Percentiles rank a stretch among this genome's conserved stretches.
These are phyloP conservation scores for Anguilla obscura DNA, from an alignment of 2,797 vertebrate genomes.

Conservation along the genomic window DNA sequence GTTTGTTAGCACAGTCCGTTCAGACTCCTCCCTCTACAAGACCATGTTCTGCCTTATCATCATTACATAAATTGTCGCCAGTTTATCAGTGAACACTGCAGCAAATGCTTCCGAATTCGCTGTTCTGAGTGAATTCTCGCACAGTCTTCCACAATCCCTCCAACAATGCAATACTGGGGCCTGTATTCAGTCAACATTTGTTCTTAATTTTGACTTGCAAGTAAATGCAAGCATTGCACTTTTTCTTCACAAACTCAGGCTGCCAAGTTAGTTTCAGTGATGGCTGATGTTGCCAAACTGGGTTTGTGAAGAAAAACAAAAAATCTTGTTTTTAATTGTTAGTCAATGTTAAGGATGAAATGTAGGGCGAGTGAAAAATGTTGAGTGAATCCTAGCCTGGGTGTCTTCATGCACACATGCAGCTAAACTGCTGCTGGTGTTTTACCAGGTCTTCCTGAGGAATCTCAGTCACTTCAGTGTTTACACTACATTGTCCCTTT, in stretches of 20 bases:
- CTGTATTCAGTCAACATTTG: neutral
- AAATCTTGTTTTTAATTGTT: neutral
- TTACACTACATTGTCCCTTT: conserved; percentile 27
- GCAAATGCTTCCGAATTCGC: neutral
- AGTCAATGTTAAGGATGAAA: neutral
- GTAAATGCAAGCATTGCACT: neutral
- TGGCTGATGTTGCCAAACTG: neutral
- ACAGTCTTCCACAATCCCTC: neutral
- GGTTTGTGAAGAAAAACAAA: neutral
- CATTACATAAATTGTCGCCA: neutral
- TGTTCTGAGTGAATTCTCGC: neutral
- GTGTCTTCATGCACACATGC: conserved; percentile 13
- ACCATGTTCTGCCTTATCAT: neutral
- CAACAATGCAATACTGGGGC: neutral
- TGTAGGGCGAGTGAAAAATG: neutral
- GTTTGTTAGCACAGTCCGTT: neutral
- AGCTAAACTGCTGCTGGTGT: conserved; percentile 1
- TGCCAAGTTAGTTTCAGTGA: neutral
- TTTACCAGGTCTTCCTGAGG: conserved; percentile 21
- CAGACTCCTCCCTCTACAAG: neutral
- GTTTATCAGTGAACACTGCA: neutral
- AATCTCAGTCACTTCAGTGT: conserved; percentile 35
- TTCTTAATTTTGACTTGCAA: neutral
- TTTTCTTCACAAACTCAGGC: neutral
- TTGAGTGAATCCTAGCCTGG: neutral